A percentile compares a stretch with the other conserved stretches of the same genome.
Evolutionary conservation across 2,888 invertebrate species (phyloP).

Genomic region (Pseudanteris insignis): DNA sequence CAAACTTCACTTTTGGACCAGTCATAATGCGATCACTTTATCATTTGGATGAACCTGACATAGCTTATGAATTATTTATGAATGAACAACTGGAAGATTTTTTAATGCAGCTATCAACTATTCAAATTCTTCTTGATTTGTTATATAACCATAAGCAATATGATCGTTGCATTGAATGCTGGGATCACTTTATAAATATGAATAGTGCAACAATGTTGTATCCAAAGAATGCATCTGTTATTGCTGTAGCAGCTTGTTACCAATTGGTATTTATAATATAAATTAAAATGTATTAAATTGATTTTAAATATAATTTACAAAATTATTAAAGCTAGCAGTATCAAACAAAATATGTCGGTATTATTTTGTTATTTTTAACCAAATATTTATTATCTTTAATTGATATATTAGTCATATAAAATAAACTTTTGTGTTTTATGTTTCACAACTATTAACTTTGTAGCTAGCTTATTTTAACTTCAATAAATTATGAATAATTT

Average conservation of each 20-base stretch:
- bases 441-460: no score
- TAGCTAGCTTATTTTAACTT: no score
- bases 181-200: slow-evolving; percentile 71
- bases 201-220: slow-evolving; percentile 74
- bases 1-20: slow-evolving; percentile 84
- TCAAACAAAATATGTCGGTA: no score
- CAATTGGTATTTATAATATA: slow-evolving; percentile 73
- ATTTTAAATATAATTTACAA: no score
- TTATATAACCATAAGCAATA: slow-evolving; percentile 76
- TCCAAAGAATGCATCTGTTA: slow-evolving; percentile 75
- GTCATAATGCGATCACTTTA: slow-evolving; percentile 83
- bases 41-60: slow-evolving; percentile 74
- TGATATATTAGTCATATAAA: no score
- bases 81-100: slow-evolving; percentile 72
- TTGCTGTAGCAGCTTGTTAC: slow-evolving; percentile 77
- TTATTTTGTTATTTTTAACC: no score
- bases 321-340: no score
- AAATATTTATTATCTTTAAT: no score
- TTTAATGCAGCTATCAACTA: slow-evolving; percentile 77
- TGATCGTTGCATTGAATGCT: slow-evolving; percentile 73
- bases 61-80: slow-evolving; percentile 75
- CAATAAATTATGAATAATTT: no score
- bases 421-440: no score
- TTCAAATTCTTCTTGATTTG: slow-evolving; percentile 77
- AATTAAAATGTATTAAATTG: no score